A percentile compares a stretch with the other conserved stretches of the same genome.
phyloP scores from a whole-genome alignment of 2,888 invertebrate species.

The Lycocerus yunnanus region DNA sequence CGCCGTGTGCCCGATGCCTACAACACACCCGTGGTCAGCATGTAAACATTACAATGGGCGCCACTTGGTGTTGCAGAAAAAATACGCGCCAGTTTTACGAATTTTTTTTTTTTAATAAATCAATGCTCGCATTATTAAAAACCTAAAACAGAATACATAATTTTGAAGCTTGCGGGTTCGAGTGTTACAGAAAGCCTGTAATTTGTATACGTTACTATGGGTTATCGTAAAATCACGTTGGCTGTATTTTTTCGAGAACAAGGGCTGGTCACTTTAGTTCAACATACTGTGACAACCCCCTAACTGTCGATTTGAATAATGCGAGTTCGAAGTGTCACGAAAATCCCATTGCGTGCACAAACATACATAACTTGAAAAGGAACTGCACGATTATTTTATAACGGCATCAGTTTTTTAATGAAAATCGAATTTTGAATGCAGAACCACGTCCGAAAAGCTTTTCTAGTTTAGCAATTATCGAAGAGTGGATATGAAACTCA shows the following conservation, averaged over 20 bases:
- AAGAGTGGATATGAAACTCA: not conserved
- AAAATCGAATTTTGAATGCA: not conserved
- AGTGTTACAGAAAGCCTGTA: constrained; percentile 14
- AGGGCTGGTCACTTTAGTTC: constrained; percentile 27
- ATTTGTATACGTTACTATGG: constrained; percentile 20
- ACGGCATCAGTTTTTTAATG: not conserved
- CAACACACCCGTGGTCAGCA: not conserved
- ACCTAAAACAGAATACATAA: not conserved
- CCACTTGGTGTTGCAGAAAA: not conserved
- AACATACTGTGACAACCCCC: constrained; percentile 26
- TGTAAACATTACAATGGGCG: not conserved
- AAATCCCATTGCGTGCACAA: constrained; percentile 24
- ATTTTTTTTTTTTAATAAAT: not conserved
- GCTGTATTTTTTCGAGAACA: constrained; percentile 24
- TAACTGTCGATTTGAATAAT: constrained; percentile 30
- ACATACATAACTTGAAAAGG: constrained; percentile 13
- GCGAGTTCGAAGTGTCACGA: constrained; percentile 29
- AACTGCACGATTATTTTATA: constrained; percentile 2
- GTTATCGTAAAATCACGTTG: constrained; percentile 21
- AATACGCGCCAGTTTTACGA: not conserved
- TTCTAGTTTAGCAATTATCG: not conserved
- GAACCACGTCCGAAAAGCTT: not conserved
- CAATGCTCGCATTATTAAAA: not conserved
- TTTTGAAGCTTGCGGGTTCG: not conserved
- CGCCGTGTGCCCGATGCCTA: not conserved